phyloP scores from a whole-genome alignment of 1,140 invertebrate genomes.

The Spodoptera litura region DNA sequence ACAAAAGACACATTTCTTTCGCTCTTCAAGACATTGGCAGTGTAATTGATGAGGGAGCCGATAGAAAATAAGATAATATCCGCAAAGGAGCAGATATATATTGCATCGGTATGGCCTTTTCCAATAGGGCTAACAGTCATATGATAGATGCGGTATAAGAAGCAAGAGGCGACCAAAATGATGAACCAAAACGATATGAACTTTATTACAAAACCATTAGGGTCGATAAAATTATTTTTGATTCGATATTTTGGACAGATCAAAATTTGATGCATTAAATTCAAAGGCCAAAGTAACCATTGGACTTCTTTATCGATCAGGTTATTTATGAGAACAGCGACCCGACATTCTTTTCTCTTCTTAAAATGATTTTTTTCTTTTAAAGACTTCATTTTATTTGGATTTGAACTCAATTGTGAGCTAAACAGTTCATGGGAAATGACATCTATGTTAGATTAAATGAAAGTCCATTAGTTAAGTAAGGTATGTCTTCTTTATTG shows the following conservation, averaged over 20 bases:
- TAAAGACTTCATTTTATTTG: not conserved
- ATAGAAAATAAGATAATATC: not conserved
- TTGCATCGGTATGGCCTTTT: not conserved
- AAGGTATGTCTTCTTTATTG: too few relatives aligned
- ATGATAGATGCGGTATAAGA: not conserved
- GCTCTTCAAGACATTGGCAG: not conserved
- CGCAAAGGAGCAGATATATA: not conserved
- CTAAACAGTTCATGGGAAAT: too few relatives aligned
- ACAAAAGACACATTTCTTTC: constrained; percentile 8
- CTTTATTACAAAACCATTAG: not conserved
- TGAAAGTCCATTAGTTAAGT: too few relatives aligned
- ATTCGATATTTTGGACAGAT: constrained; percentile 12
- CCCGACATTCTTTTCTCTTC: not conserved
- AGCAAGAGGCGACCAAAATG: not conserved
- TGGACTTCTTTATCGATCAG: constrained; percentile 5
- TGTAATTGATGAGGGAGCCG: not conserved
- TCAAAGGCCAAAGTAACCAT: not conserved
- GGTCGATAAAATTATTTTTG: not conserved
- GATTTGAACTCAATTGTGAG: too few relatives aligned
- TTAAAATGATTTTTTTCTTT: not conserved
- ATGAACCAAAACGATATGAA: not conserved
- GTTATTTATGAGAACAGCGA: not conserved
- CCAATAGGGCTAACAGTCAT: not conserved
- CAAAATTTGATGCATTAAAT: not conserved
- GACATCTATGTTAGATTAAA: too few relatives aligned